Percentiles rank a stretch among this genome's conserved stretches.
phyloP scores from a whole-genome alignment of 2,888 invertebrate species.

The Venustoraphidia nigricollis region DNA sequence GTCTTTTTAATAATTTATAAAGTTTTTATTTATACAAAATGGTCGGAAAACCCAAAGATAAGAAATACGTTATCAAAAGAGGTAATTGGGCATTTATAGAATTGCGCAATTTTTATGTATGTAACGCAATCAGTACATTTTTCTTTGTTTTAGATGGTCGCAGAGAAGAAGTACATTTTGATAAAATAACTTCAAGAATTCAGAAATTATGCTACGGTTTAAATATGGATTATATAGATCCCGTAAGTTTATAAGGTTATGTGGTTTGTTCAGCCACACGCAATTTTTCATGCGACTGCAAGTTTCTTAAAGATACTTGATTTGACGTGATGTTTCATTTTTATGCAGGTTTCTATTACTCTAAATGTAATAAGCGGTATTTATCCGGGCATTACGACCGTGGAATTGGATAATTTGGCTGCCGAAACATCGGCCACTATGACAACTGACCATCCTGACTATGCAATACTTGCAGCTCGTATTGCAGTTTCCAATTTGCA shows the following conservation, averaged over 20 bases:
- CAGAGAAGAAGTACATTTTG: conserved; percentile 84
- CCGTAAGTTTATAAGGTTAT: conserved; percentile 44
- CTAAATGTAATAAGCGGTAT: conserved; percentile 88
- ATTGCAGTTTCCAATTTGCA: conserved; percentile 95
- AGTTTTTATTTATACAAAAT: conserved; percentile 17
- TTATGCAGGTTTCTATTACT: conserved; percentile 57
- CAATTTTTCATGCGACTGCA: not conserved
- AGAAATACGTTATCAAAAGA: conserved; percentile 34
- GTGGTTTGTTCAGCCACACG: not conserved
- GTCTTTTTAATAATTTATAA: not conserved
- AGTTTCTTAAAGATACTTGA: too few species aligned
- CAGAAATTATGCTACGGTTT: conserved; percentile 90
- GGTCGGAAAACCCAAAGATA: conserved; percentile 29
- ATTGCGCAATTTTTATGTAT: conserved; percentile 1
- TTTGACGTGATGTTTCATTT: conserved; percentile 4
- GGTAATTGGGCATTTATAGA: conserved; percentile 19
- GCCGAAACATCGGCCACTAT: conserved; percentile 98
- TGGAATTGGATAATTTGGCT: conserved; percentile 92
- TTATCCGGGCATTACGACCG: conserved; percentile 91
- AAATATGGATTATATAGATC: conserved; percentile 92
- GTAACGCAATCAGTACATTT: conserved; percentile 3
- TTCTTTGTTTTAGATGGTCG: conserved; percentile 52
- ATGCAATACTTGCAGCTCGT: conserved; percentile 76
- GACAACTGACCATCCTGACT: conserved; percentile 96
- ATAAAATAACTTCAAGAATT: conserved; percentile 95